Evolutionary conservation across 2,797 vertebrate genomes (phyloP), one percentile per base, ranked within the genome.

Genomic region (Mionectes olivaceus): DNA sequence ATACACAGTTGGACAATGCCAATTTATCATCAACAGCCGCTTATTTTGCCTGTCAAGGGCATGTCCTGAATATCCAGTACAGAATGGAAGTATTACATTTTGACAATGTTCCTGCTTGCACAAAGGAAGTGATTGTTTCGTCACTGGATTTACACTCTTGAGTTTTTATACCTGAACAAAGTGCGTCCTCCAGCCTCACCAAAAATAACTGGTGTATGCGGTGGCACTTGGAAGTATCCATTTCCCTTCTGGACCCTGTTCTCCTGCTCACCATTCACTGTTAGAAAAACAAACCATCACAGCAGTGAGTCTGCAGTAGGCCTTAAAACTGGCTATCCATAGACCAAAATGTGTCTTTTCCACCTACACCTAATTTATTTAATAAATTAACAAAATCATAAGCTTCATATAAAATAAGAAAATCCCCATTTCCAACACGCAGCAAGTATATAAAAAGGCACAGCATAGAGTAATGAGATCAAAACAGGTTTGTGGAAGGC

Each of bases 201-300:
- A 69, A 99, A 99, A 97, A 99, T 99, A 88, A 99, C 99, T 5
- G 99, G 99, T 10, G 99, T 99, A 97, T 99, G 99, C 15, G 99
- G 99, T 37, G 99, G 99, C 94, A 99, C 99, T 96, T 99, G 99
- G 95, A 99, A 99, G 75, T 99, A 99, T 27, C 99, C 99, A 30
- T 99, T 99, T 88, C 99, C 99, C 94, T 99, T 99, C 97, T 99
- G 99, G 47, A 99, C 98, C 94, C 99, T 97, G 97, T 98, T 99
- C 95, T 99, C 99, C 89, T 99, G 99, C 93, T 99, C 99, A 19
- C 99, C 99, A 15, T 99, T 99, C 85, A 99, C 99, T 99, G 97
- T 75, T 60, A 57, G 79, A 27, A 90, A 85, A 96, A 52, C 2
- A 35, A 33, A 35, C 5, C 18, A 71, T 2, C 10, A 70, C 8